Evolutionary conservation across 2,797 vertebrate species (phyloP).

Genomic region (Acanthurus tractus): DNA sequence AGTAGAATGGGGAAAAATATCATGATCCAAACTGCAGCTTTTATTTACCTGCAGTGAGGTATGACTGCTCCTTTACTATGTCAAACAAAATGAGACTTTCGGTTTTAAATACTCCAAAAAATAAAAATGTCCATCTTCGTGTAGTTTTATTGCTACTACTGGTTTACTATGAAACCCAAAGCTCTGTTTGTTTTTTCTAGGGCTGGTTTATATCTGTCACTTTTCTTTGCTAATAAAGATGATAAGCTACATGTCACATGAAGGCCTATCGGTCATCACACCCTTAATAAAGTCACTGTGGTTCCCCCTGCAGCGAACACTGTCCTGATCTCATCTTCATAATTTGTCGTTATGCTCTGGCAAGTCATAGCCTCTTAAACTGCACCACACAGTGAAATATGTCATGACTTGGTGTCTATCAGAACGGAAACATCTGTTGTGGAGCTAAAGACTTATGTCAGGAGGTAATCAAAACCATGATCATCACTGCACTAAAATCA

Average conservation of each 20-base stretch:
- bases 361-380: constrained; percentile 17
- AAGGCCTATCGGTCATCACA: constrained; percentile 41
- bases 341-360: constrained; percentile 15
- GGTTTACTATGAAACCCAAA: constrained; percentile 24
- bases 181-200: constrained; percentile 20
- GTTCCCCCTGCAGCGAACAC: constrained; percentile 23
- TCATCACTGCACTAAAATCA: constrained; percentile 67
- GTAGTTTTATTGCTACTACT: constrained; percentile 38
- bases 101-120: constrained; percentile 54
- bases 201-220: constrained; percentile 48
- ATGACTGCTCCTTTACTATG: constrained; percentile 63
- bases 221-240: constrained; percentile 33
- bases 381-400: constrained; percentile 13
- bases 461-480: constrained; percentile 64
- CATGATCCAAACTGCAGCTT: constrained; percentile 71
- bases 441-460: constrained; percentile 57
- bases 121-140: constrained; percentile 62
- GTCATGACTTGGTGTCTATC: constrained; percentile 28
- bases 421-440: constrained; percentile 50
- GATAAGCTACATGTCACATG: constrained; percentile 37
- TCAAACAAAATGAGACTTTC: constrained; percentile 52
- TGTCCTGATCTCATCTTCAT: constrained; percentile 11
- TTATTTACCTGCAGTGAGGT: constrained; percentile 63
- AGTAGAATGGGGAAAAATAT: constrained; percentile 64
- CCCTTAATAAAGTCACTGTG: constrained; percentile 32